These are phyloP conservation scores for Anthoscopus minutus DNA, from an alignment of 2,113 vertebrate species.

Conservation along the genomic window DNA sequence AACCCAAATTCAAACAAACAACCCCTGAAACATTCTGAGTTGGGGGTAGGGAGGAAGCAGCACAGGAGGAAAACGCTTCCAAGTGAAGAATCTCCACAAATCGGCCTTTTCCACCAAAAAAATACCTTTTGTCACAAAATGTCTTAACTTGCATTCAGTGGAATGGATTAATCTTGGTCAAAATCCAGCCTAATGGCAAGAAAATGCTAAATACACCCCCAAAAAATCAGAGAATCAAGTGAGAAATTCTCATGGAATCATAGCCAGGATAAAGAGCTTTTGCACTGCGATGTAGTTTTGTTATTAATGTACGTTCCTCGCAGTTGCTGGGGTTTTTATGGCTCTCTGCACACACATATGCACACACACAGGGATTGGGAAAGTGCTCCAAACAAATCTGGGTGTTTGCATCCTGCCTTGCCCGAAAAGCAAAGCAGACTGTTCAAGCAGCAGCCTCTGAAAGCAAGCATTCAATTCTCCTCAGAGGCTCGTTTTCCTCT, in stretches of 20 bases:
- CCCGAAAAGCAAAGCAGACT: slow-evolving; percentile 61
- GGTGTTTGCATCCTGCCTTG: slow-evolving; percentile 56
- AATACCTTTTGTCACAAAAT: background rate
- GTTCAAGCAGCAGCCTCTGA: slow-evolving; percentile 49
- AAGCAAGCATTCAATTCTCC: slow-evolving; percentile 61
- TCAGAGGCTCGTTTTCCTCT: slow-evolving; percentile 57
- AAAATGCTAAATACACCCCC: background rate
- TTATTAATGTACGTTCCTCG: accelerated
- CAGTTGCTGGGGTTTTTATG: background rate
- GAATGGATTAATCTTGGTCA: background rate
- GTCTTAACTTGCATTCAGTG: background rate
- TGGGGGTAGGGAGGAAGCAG: background rate
- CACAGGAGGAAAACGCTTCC: background rate
- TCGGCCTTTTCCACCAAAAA: background rate
- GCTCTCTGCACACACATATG: background rate
- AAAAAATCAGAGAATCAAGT: background rate
- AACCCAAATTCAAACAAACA: background rate
- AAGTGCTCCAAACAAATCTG: slow-evolving; percentile 38
- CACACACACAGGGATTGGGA: background rate
- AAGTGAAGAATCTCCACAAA: background rate
- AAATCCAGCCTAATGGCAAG: background rate
- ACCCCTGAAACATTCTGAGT: background rate
- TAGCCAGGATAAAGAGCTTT: accelerated
- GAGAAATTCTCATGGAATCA: background rate
- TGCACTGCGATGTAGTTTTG: accelerated